These are phyloP conservation scores for Grus americana DNA, from an alignment of 2,113 vertebrate species.

Conservation along the genomic window DNA sequence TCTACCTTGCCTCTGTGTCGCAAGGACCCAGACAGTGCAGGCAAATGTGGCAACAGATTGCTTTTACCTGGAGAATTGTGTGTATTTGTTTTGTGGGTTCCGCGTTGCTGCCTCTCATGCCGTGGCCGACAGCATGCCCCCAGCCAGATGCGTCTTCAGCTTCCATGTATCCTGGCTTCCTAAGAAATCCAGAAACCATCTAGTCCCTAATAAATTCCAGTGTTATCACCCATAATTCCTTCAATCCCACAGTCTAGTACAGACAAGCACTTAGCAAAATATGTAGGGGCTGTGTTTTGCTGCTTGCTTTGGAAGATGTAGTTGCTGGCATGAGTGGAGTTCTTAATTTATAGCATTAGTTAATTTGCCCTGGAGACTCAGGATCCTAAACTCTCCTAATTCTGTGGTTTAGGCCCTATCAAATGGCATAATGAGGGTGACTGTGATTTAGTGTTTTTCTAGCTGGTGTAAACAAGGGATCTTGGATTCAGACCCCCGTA, in stretches of 20 bases:
- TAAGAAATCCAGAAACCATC: not conserved
- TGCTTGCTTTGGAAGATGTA: constrained; percentile 39
- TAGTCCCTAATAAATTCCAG: constrained; percentile 42
- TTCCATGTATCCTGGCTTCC: not conserved
- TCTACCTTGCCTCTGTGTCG: not conserved
- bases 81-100: not conserved
- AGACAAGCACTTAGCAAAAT: constrained; percentile 24
- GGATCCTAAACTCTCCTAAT: not conserved
- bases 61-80: not conserved
- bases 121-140: not conserved
- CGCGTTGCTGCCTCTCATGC: accelerated
- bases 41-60: accelerated
- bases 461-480: not conserved
- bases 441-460: constrained; percentile 7
- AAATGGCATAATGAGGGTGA: not conserved
- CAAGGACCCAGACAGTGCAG: not conserved
- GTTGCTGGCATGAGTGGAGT: constrained; percentile 1
- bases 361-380: not conserved
- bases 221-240: constrained; percentile 44
- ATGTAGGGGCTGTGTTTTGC: constrained; percentile 14
- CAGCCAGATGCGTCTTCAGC: not conserved
- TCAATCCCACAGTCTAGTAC: not conserved
- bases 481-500: not conserved
- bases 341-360: constrained; percentile 43
- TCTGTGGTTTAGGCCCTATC: not conserved